These are phyloP conservation scores for Cepphus grylle DNA, from an alignment of 2,113 vertebrate genomes.

Conservation along the genomic window DNA sequence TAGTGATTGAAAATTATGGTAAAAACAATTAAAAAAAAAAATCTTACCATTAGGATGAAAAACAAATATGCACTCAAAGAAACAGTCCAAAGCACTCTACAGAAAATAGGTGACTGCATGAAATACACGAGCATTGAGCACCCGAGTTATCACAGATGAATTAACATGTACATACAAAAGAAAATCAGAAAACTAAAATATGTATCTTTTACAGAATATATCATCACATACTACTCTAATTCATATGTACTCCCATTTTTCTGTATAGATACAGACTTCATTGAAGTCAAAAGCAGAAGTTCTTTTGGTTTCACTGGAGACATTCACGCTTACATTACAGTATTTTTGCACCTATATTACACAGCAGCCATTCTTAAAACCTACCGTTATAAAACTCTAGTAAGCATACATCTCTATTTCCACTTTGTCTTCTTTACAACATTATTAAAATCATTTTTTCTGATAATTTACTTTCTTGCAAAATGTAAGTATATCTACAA, in stretches of 20 bases:
- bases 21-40: not conserved
- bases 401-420: not conserved
- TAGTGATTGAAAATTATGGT: not conserved
- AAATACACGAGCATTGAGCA: not conserved
- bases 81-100: not conserved
- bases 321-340: not conserved
- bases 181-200: not conserved
- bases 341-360: not conserved
- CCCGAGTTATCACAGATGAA: not conserved
- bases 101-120: not conserved
- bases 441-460: not conserved
- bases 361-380: not conserved
- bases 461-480: not conserved
- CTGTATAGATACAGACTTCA: not conserved
- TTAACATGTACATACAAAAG: not conserved
- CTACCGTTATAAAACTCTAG: not conserved
- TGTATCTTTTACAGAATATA: not conserved
- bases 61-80: not conserved
- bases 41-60: not conserved
- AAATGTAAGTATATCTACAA: not conserved
- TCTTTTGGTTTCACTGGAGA: not conserved
- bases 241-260: not conserved
- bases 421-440: not conserved
- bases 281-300: not conserved
- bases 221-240: not conserved